Conservation (phyloP, 1,140 invertebrate species). For the Dreissena polymorpha region DNA sequence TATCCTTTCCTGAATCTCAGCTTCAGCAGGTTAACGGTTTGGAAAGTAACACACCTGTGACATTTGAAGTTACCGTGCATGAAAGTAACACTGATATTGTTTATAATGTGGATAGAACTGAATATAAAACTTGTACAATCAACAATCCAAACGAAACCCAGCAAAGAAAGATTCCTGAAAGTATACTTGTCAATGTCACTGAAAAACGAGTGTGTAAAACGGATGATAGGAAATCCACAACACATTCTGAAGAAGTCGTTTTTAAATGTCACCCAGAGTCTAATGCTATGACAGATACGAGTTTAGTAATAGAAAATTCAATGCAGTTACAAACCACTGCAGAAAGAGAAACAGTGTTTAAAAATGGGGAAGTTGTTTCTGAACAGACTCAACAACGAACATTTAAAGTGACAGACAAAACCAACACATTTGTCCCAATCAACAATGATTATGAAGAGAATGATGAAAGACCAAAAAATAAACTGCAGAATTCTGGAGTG, state of each 20-base stretch:
- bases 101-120: conserved; percentile 72
- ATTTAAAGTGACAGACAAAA: conserved; percentile 29
- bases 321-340: conserved; percentile 19
- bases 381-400: conserved; percentile 21
- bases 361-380: conserved; percentile 31
- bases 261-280: conserved; percentile 48
- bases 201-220: conserved; percentile 58
- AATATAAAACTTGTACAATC: conserved; percentile 70
- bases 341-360: conserved; percentile 41
- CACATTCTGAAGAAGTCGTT: conserved; percentile 53
- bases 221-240: conserved; percentile 58
- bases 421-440: conserved; percentile 1
- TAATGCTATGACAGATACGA: conserved; percentile 32
- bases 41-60: conserved; percentile 47
- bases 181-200: conserved; percentile 67
- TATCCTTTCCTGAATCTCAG: conserved; percentile 47
- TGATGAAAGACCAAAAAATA: background rate
- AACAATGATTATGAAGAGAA: background rate
- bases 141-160: conserved; percentile 43
- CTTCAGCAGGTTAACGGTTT: conserved; percentile 25
- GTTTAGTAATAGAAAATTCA: conserved; percentile 16
- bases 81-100: conserved; percentile 68
- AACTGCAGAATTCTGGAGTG: conserved; percentile 36
- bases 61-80: conserved; percentile 70
- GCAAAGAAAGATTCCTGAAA: conserved; percentile 61